phyloP scores from a whole-genome alignment of 2,797 vertebrate genomes.

The Anabas testudineus region DNA sequence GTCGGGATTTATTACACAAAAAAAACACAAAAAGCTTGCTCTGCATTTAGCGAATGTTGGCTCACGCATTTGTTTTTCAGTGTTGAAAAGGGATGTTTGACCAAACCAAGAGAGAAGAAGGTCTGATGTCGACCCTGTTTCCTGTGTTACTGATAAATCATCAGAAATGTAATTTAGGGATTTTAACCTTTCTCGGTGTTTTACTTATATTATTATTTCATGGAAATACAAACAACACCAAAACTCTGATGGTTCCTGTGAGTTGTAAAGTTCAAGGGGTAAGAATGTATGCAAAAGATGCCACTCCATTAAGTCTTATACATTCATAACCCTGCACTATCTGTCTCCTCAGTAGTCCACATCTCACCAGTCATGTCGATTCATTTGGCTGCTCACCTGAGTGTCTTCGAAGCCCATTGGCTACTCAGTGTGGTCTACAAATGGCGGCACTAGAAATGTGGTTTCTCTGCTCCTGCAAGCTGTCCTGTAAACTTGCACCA shows the following conservation, averaged over 20 bases:
- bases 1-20: background rate
- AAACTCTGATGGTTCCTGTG: background rate
- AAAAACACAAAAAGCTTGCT: conserved; percentile 11
- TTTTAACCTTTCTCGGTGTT: conserved; percentile 3
- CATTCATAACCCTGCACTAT: background rate
- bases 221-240: background rate
- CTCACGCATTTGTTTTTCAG: conserved; percentile 30
- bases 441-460: conserved; percentile 5
- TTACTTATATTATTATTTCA: too few species aligned
- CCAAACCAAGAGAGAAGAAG: background rate
- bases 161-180: background rate
- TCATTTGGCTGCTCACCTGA: conserved; percentile 31
- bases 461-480: conserved; percentile 54
- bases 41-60: background rate
- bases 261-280: conserved; percentile 20
- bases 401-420: conserved; percentile 35
- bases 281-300: conserved; percentile 26
- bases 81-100: conserved; percentile 30
- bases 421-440: conserved; percentile 35
- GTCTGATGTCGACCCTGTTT: background rate
- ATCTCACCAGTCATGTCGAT: background rate
- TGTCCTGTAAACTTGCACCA: conserved; percentile 70
- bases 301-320: conserved; percentile 7
- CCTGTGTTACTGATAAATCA: background rate
- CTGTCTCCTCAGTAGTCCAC: conserved; percentile 13